Evolutionary conservation across 2,888 invertebrate species (phyloP).

Genomic region (Fragum fragum): DNA sequence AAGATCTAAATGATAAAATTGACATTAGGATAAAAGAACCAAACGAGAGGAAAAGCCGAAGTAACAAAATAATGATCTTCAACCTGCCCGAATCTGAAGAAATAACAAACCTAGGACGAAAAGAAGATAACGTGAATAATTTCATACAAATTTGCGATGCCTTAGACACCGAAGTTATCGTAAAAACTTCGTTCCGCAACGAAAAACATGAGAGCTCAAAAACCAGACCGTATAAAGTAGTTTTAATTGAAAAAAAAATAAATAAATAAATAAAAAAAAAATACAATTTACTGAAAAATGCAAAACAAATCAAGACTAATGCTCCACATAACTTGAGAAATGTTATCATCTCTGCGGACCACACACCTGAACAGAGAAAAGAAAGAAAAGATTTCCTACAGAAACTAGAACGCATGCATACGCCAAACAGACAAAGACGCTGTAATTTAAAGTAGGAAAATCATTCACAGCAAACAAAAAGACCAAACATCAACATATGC

Average conservation of each 20-base stretch:
- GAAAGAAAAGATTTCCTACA: neutral
- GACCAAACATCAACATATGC: neutral
- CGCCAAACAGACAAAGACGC: neutral
- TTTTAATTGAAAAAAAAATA: neutral
- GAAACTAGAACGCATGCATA: neutral
- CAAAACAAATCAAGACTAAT: neutral
- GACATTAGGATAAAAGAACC: neutral
- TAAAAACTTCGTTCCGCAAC: neutral
- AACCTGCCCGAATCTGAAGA: neutral
- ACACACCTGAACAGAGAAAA: conserved; percentile 1
- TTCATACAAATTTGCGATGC: neutral
- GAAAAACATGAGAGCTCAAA: neutral
- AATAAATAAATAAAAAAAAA: too few species aligned
- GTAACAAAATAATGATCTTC: neutral
- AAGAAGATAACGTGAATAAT: neutral
- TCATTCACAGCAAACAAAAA: neutral
- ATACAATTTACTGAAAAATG: neutral
- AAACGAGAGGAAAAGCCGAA: neutral
- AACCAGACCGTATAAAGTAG: conserved; percentile 2
- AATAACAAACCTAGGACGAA: neutral
- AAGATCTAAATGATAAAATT: neutral
- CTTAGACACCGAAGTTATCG: neutral
- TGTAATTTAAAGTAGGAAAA: neutral
- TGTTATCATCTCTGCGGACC: neutral
- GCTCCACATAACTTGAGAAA: neutral